Evolutionary conservation across 2,888 invertebrate species (phyloP).

Genomic region (Dusona sp.): DNA sequence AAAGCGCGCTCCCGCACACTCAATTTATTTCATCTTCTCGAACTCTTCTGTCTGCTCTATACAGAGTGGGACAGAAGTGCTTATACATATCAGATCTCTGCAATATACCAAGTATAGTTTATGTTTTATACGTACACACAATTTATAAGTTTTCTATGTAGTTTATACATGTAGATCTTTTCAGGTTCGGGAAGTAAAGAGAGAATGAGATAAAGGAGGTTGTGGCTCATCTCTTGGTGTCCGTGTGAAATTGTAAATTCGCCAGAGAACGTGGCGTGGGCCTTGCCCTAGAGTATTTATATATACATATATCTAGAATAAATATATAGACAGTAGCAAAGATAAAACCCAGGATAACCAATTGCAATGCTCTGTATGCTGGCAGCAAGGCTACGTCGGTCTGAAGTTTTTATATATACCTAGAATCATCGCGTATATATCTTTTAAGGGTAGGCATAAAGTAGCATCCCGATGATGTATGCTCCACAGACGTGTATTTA

Average conservation of each 20-base stretch:
- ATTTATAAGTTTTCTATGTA: constrained; percentile 10
- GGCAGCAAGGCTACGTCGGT: constrained; percentile 46
- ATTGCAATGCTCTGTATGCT: constrained; percentile 74
- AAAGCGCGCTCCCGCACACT: constrained; percentile 64
- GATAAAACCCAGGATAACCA: constrained; percentile 60
- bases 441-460: constrained; percentile 68
- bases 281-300: constrained; percentile 11
- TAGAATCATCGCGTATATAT: constrained; percentile 11
- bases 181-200: constrained; percentile 28
- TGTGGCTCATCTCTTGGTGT: constrained; percentile 66
- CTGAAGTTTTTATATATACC: constrained; percentile 16
- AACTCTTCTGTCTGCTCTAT: constrained; percentile 16
- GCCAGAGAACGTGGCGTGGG: constrained; percentile 61
- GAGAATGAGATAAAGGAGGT: constrained; percentile 15
- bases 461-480: constrained; percentile 69
- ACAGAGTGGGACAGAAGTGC: constrained; percentile 8
- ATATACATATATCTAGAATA: constrained; percentile 1
- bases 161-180: constrained; percentile 48
- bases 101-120: constrained; percentile 30
- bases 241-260: constrained; percentile 78
- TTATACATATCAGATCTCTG: constrained; percentile 49
- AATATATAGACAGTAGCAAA: constrained; percentile 13
- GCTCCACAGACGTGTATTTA: constrained; percentile 66
- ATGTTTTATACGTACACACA: constrained; percentile 17
- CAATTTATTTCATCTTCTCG: constrained; percentile 67